Evolutionary conservation across 2,113 vertebrate genomes (phyloP).

Genomic region (Polypterus senegalus): DNA sequence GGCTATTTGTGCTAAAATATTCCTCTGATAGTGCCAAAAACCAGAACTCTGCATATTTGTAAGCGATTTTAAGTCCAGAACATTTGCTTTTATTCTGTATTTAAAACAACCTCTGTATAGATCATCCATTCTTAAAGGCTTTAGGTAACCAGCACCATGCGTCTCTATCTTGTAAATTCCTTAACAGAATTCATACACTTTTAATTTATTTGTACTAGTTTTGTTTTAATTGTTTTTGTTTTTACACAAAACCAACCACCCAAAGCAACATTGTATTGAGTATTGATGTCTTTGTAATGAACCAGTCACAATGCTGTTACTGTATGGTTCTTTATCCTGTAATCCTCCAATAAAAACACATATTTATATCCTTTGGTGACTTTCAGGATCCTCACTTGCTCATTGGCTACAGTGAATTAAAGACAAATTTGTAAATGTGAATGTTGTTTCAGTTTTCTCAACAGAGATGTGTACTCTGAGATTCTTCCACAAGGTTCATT

Average conservation of each 20-base stretch:
- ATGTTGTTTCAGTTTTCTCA: too few relatives aligned
- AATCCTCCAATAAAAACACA: constrained; percentile 65
- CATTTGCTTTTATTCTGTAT: too few relatives aligned
- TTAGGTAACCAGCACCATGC: not conserved
- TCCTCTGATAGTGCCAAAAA: too few relatives aligned
- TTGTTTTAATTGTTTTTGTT: constrained; percentile 35
- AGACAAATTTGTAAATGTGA: too few relatives aligned
- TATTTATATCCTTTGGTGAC: constrained; percentile 39
- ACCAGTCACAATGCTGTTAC: constrained; percentile 37
- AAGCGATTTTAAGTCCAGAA: too few relatives aligned
- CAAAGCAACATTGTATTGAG: constrained; percentile 21
- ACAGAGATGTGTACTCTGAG: too few relatives aligned
- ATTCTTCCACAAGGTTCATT: too few relatives aligned
- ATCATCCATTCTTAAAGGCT: not conserved
- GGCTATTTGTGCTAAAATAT: too few relatives aligned
- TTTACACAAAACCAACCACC: not conserved
- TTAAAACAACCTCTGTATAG: too few relatives aligned
- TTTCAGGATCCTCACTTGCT: not conserved
- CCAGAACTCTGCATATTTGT: too few relatives aligned
- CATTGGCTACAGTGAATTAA: too few relatives aligned
- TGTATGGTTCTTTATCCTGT: constrained; percentile 45
- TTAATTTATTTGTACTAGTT: constrained; percentile 55
- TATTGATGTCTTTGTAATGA: constrained; percentile 31
- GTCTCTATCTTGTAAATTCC: constrained; percentile 26
- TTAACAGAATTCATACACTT: constrained; percentile 46